These are phyloP conservation scores for Smittia sp. DNA, from an alignment of 2,888 invertebrate species.

Conservation along the genomic window DNA sequence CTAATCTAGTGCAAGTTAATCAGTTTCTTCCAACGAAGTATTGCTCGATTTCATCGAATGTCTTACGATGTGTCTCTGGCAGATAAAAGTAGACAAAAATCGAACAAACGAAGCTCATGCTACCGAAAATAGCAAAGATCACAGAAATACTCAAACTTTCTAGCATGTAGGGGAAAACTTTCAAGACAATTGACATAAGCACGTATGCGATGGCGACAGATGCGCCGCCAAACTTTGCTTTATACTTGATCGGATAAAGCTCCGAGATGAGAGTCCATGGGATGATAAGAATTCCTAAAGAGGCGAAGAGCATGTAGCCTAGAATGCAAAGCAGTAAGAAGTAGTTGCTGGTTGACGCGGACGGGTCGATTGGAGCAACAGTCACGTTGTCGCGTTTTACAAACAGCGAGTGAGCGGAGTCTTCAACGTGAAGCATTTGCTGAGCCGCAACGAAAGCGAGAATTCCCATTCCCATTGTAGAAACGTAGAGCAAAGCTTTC, in stretches of 20 bases:
- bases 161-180: constrained; percentile 56
- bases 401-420: constrained; percentile 17
- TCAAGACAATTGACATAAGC: constrained; percentile 57
- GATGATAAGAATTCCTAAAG: constrained; percentile 58
- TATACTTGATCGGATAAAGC: constrained; percentile 47
- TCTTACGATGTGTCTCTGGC: constrained; percentile 60
- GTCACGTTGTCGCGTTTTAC: background rate
- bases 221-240: constrained; percentile 57
- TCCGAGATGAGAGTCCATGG: constrained; percentile 59
- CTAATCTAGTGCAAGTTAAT: too few species aligned
- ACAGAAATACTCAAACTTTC: constrained; percentile 51
- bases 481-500: constrained; percentile 55
- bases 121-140: constrained; percentile 55
- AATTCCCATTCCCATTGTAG: constrained; percentile 57
- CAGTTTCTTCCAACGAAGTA: constrained; percentile 49
- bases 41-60: constrained; percentile 57
- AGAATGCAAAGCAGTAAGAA: constrained; percentile 54
- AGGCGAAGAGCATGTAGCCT: constrained; percentile 57
- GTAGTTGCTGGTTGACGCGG: background rate
- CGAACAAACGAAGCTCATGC: constrained; percentile 53
- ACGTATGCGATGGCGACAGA: constrained; percentile 57
- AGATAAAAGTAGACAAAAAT: constrained; percentile 55
- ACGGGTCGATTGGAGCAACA: background rate
- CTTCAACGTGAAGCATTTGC: constrained; percentile 41
- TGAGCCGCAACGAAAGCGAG: constrained; percentile 46